A percentile compares a stretch with the other conserved stretches of the same genome.
phyloP scores from a whole-genome alignment of 2,113 vertebrate genomes.

The Haemorhous mexicanus region DNA sequence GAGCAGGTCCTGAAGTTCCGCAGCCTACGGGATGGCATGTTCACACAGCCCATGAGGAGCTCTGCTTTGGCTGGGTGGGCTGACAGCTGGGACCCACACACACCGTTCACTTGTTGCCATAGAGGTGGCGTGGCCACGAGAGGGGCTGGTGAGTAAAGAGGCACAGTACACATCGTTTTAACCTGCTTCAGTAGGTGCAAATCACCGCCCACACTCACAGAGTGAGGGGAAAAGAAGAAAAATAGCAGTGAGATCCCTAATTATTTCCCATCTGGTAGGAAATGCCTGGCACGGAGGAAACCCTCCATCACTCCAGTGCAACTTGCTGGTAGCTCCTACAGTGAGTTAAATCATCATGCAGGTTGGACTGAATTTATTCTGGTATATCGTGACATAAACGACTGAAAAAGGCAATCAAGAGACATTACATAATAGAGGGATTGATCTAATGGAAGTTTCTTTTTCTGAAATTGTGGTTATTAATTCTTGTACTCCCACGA shows the following conservation, averaged over 20 bases:
- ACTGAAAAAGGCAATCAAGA: background rate
- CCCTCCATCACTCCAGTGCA: background rate
- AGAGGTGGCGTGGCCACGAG: background rate
- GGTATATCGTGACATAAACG: background rate
- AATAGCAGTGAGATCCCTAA: background rate
- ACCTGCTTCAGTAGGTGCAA: background rate
- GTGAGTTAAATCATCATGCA: background rate
- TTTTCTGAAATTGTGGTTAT: background rate
- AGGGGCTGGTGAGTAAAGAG: background rate
- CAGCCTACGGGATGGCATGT: background rate
- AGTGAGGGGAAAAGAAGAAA: background rate
- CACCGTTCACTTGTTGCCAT: accelerated
- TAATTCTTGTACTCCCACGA: background rate
- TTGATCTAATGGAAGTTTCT: background rate
- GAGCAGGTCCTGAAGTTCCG: background rate
- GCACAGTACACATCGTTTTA: background rate
- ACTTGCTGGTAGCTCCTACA: background rate
- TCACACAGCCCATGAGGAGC: background rate
- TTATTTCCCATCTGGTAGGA: background rate
- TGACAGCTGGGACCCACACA: background rate
- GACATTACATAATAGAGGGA: background rate
- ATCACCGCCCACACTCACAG: background rate
- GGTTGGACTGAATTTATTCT: background rate
- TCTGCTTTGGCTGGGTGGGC: background rate
- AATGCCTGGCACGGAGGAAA: background rate